Percentiles rank a stretch among this genome's conserved stretches.
Evolutionary conservation across 2,113 vertebrate genomes (phyloP).

Genomic region (Recurvirostra avosetta): DNA sequence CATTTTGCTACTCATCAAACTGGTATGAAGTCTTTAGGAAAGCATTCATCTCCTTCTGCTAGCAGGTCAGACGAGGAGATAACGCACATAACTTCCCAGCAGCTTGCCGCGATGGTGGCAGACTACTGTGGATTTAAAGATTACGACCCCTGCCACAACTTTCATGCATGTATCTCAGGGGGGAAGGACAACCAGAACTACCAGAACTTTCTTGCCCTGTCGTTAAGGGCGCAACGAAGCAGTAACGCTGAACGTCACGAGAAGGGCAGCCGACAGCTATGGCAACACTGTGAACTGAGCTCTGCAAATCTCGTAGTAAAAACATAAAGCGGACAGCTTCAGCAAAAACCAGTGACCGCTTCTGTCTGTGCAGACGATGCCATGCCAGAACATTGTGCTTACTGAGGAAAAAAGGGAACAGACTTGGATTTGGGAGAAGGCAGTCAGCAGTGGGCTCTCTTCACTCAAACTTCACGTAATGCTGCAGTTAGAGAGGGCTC

Average conservation of each 20-base stretch:
- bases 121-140: not conserved
- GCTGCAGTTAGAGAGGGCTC: not conserved
- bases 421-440: not conserved
- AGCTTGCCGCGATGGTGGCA: not conserved
- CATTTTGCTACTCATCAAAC: not conserved
- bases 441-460: not conserved
- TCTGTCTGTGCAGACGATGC: accelerated
- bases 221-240: accelerated
- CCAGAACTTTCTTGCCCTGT: not conserved
- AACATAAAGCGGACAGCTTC: not conserved
- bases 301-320: not conserved
- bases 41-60: not conserved
- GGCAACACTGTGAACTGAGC: not conserved
- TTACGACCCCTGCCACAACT: not conserved
- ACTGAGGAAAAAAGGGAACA: not conserved
- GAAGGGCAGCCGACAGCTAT: not conserved
- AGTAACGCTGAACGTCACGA: accelerated
- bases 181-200: not conserved
- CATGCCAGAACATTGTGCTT: not conserved
- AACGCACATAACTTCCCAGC: not conserved
- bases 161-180: accelerated
- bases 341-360: accelerated
- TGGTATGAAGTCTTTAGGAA: not conserved
- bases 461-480: not conserved
- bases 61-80: not conserved